Base-by-base conservation (phyloP, 2,888 invertebrate species). In the Lobophora halterata region DNA sequence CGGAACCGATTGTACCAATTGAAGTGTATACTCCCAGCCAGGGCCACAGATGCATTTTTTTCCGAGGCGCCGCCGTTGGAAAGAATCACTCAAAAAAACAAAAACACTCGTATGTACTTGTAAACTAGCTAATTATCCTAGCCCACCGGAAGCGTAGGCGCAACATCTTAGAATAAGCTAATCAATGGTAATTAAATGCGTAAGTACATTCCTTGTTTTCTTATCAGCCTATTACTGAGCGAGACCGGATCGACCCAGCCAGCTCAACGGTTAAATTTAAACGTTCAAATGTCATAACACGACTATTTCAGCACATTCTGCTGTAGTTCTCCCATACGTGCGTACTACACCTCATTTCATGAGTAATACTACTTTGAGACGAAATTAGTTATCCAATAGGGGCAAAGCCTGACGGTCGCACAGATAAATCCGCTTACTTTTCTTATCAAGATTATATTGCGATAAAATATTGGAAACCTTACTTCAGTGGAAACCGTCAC, bases 381-480 rank as follows among this genome's bases (percentile, higher is more conserved):
- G n/a, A 43, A 43, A 43, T 43, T 45, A 45, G 37, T 38, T 36
- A 34, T 32, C 17, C 31, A 37, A 40, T 10, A 33, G 40, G 18
- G 23, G 31, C 12, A 17, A 13, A 36, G 28, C 19, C 19, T 39
- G 36, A 28, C 49, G 43, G 45, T 23, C 28, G 46, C 17, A 32
- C 63, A 78, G 82, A 82, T 83, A 81, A 79, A 73, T 71, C 61
- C 54, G 73, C 67, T 79, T 77, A 74, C 75, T 78, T 78, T 75
- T 66, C 80, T 85, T 85, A 86, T 85, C 86, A 80, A 81, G 81
- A 81, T 82, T 77, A 56, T 67, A 50, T 60, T 60, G 44, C 83
- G 83, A 83, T 85, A 83, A 81, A 77, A 75, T 82, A 85, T 72
- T 71, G 63, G 61, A 50, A 48, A 69, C 45, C 50, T 57, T 49